Evolutionary conservation across 2,113 vertebrate genomes (phyloP), one percentile per base, ranked within the genome.

Genomic region (Erythrocercus mccallii): DNA sequence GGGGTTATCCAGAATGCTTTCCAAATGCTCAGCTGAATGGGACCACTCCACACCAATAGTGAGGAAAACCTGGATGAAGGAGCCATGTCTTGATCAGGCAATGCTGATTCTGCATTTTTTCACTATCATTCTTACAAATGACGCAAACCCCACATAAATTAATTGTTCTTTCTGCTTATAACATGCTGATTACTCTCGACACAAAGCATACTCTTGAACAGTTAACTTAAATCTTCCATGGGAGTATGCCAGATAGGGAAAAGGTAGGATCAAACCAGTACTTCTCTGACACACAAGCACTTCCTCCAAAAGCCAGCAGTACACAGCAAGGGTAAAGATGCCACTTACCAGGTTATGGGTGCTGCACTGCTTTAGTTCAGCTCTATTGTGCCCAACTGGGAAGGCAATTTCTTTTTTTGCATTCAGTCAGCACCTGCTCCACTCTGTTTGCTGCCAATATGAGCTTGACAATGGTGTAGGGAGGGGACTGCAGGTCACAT

Each of bases 401-500:
- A 73, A 70, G 17, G 6, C 12, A 82, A 19, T 22, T 53, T 38
- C 22, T 45, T 15, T 18, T 72, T 56, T 61, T 65, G 37, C 24
- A 30, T 64, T 77, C 53, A 54, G 28, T 25, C 30, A 15, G 13
- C 53, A 54, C 15, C 44, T 64, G 27, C 15, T 77, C 25, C 27
- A 9, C 44, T 65, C 68, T 22, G 6, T 69, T 56, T 38, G 30
- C 44, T 87, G 68, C 61, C 35, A 69, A 2, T 7, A 13, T 33
- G 53, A 19, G 18, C 58, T 65, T 60, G 25, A 56, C 44, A 73
- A 6, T 9, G 15, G 14, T 27, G 28, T 10, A 16, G n/a, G 37
- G 31, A 38, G 24, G 6, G 5, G 4, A 73, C 33, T 64, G 35
- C 0, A 1, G 9, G 17, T 54, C 6, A 0, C 8, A 30, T 21